Evolutionary conservation across 2,888 invertebrate species (phyloP).

Genomic region (Polylopha cassiicola): DNA sequence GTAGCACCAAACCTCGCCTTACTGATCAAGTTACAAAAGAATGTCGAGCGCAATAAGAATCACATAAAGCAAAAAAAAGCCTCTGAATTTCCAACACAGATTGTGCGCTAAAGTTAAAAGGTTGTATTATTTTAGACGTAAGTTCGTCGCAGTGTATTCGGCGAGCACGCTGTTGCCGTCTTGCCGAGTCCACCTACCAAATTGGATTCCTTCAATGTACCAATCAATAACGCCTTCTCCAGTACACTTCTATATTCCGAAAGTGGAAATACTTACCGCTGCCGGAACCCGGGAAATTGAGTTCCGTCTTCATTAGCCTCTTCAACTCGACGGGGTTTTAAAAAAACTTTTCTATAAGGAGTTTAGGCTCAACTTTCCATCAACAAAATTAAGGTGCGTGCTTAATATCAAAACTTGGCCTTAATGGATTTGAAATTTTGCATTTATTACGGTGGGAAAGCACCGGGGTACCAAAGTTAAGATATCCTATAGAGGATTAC

Average conservation of each 20-base stretch:
- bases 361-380: slow-evolving; percentile 65
- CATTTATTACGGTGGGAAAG: slow-evolving; percentile 66
- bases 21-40: no score
- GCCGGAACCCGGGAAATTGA: slow-evolving; percentile 46
- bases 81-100: no score
- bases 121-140: no score
- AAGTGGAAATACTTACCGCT: slow-evolving; percentile 27
- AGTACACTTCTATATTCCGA: slow-evolving; percentile 32
- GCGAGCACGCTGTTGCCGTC: no score
- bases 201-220: slow-evolving; percentile 47
- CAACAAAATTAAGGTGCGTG: slow-evolving; percentile 70
- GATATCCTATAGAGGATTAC: slow-evolving; percentile 4
- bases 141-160: no score
- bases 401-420: slow-evolving; percentile 67
- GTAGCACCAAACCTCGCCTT: no score
- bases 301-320: slow-evolving; percentile 67
- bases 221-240: slow-evolving; percentile 46
- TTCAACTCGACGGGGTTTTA: slow-evolving; percentile 46
- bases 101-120: no score
- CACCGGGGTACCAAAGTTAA: slow-evolving; percentile 38
- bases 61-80: no score
- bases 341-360: slow-evolving; percentile 60
- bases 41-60: no score
- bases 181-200: slow-evolving; percentile 40
- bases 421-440: slow-evolving; percentile 72